Percentiles rank a stretch among this genome's conserved stretches.
Conservation (phyloP, 2,113 vertebrate species). For the Apaloderma vittatum region DNA sequence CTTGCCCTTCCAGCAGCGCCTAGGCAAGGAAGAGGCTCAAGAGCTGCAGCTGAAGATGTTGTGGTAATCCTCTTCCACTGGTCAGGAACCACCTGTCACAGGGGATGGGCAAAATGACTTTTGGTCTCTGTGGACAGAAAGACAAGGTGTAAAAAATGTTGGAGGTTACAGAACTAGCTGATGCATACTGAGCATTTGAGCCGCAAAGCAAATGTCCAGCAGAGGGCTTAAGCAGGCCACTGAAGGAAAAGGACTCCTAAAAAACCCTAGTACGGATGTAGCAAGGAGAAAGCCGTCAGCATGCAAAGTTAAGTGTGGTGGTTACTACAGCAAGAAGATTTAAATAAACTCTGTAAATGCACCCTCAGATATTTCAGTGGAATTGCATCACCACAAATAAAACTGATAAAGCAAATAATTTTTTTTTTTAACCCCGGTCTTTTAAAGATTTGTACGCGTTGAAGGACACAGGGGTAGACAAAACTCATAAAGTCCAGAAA, state of each 20-base stretch:
- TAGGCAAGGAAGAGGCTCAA: neutral
- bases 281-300: neutral
- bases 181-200: neutral
- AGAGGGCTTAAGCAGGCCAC: constrained; percentile 14
- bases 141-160: neutral
- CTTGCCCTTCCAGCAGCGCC: fast-evolving
- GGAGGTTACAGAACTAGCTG: neutral
- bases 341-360: neutral
- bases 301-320: fast-evolving
- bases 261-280: neutral
- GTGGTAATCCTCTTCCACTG: neutral
- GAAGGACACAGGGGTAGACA: neutral
- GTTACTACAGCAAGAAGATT: neutral
- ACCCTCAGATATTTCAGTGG: neutral
- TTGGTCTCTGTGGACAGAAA: neutral
- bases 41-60: neutral
- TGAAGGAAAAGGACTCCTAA: neutral
- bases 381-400: neutral
- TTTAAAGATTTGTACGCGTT: neutral
- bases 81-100: neutral
- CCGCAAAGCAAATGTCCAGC: neutral
- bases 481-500: neutral
- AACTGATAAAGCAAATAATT: neutral
- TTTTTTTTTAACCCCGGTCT: neutral
- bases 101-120: neutral